phyloP scores from a whole-genome alignment of 2,888 invertebrate species.

The Ormyrus thymus region DNA sequence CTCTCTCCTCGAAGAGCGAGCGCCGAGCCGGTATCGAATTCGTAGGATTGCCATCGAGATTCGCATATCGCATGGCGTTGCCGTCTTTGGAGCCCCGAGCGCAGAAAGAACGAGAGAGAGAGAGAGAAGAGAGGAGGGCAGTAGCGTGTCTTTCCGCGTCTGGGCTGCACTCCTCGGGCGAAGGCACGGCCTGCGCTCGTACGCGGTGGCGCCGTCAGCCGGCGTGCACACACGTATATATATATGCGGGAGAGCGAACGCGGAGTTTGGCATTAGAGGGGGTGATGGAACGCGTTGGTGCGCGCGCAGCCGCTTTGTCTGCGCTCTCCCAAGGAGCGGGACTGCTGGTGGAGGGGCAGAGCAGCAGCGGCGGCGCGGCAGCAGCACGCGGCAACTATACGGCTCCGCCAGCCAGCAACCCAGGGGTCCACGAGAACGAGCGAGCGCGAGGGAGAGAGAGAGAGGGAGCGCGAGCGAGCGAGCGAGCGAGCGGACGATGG shows the following conservation, averaged over 20 bases:
- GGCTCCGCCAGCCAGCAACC: constrained; percentile 65
- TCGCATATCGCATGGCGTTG: constrained; percentile 34
- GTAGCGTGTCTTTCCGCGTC: background rate
- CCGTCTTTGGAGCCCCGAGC: background rate
- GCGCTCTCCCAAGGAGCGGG: constrained; percentile 58
- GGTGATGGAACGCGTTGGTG: constrained; percentile 68
- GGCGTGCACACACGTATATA: background rate
- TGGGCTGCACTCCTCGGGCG: background rate
- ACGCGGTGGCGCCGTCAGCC: constrained; percentile 11
- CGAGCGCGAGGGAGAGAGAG: constrained; percentile 18
- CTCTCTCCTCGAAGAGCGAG: background rate
- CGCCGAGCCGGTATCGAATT: constrained; percentile 20
- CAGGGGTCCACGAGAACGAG: constrained; percentile 62
- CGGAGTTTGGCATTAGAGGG: constrained; percentile 53
- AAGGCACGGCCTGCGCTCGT: background rate
- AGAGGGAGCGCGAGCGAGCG: constrained; percentile 49
- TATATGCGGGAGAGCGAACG: no score
- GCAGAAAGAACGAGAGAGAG: background rate
- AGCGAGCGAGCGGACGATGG: constrained; percentile 62
- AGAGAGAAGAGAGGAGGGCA: background rate
- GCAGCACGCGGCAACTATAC: constrained; percentile 58
- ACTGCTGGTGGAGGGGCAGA: constrained; percentile 51
- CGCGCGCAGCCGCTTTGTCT: constrained; percentile 74
- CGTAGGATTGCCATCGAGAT: constrained; percentile 41
- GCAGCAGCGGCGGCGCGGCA: constrained; percentile 64